phyloP scores from a whole-genome alignment of 2,888 invertebrate species.

The Epiblema foenella region DNA sequence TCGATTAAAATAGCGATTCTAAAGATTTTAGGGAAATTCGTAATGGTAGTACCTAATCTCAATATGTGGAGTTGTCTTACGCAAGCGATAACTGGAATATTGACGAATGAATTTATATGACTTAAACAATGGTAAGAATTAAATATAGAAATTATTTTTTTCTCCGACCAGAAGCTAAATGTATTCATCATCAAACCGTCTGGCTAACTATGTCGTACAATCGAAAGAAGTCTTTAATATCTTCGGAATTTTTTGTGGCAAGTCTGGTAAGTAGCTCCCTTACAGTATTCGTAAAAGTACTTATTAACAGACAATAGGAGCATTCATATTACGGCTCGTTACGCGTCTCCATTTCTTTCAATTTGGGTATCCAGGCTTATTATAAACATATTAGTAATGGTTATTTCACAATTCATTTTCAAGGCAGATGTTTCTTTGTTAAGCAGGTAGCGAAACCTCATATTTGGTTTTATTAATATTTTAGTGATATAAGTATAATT shows the following conservation, averaged over 20 bases:
- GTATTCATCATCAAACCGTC: background rate
- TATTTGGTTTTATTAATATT: slow-evolving; percentile 57
- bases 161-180: background rate
- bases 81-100: too few relatives aligned
- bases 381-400: slow-evolving; percentile 71
- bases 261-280: background rate
- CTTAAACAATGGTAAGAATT: too few relatives aligned
- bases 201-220: background rate
- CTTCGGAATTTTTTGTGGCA: too few relatives aligned
- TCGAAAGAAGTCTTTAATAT: too few relatives aligned
- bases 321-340: slow-evolving; percentile 40
- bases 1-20: too few relatives aligned
- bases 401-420: slow-evolving; percentile 55
- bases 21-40: too few relatives aligned
- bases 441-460: slow-evolving; percentile 57
- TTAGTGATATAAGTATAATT: slow-evolving; percentile 47
- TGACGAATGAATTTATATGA: too few relatives aligned
- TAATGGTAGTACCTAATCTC: too few relatives aligned
- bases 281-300: slow-evolving; percentile 15
- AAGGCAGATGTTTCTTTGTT: slow-evolving; percentile 60
- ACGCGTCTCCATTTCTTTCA: slow-evolving; percentile 35
- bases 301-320: slow-evolving; percentile 33
- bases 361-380: slow-evolving; percentile 52
- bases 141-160: background rate
- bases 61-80: too few relatives aligned